These are phyloP conservation scores for Cynopterus sphinx DNA, from an alignment of 2,797 vertebrate genomes.

Conservation along the genomic window DNA sequence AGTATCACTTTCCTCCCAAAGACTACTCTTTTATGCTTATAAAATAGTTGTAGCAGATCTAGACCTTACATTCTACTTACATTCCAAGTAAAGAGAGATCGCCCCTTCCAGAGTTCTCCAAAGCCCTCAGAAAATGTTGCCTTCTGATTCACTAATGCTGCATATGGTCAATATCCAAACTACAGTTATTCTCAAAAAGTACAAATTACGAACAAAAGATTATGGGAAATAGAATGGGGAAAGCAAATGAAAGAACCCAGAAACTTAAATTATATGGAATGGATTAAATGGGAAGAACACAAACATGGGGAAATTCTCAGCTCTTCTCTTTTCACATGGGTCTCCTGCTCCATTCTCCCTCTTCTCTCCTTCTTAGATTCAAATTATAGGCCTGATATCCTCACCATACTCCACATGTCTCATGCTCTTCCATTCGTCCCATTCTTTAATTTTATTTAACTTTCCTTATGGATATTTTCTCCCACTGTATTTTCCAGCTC, in stretches of 20 bases:
- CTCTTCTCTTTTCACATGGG: background rate
- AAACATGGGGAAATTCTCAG: background rate
- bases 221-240: background rate
- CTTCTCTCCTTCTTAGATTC: background rate
- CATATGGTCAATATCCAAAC: background rate
- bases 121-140: background rate
- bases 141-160: background rate
- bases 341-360: background rate
- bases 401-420: background rate
- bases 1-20: background rate
- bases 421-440: background rate
- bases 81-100: background rate
- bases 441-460: background rate
- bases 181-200: background rate
- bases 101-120: background rate
- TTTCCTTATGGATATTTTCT: conserved; percentile 32
- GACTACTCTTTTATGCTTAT: background rate
- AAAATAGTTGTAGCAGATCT: background rate
- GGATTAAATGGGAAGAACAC: background rate
- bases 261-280: background rate
- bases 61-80: background rate
- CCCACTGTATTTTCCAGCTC: background rate
- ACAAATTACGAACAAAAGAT: background rate
- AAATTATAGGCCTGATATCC: background rate
- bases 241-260: background rate